Base-by-base conservation (phyloP, 2,888 invertebrate species). In the Oligia fasciuncula region DNA sequence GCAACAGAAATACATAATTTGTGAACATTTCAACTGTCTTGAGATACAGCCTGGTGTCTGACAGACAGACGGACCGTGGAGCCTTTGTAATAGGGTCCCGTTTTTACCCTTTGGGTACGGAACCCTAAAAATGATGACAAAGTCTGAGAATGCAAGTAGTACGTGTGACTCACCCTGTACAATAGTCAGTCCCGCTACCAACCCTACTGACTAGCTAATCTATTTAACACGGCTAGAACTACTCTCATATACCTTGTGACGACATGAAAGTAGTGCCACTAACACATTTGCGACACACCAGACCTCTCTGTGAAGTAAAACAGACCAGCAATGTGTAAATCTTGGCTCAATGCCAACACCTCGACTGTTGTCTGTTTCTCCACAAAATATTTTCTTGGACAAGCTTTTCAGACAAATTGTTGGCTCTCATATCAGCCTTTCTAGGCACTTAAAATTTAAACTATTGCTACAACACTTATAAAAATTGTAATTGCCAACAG, bases 281-380 rank as follows among this genome's bases (percentile, higher is more conserved):
- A 83, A 54, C 84, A 78, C n/a, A 49, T 80, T 84, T 68, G 40
- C 69, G 6, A 66, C 51, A 69, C 19, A 51, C 69, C 9, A 70
- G 66, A 84, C 54, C 62, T 80, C 60, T 80, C 6, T 43, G 23
- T 80, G 13, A 65, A 85, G 49, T 35, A 63, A 66, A 40, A 46
- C 29, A 80, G 73, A 49, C 68, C 11, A 17, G 19, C 49, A 23
- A 49, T 40, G 69, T 73, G 73, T n/a, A 85, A 71, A 84, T 80
- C 65, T 67, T 82, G 82, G 82, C 85, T 71, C 23, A 40, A n/a
- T 17, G 85, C 82, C 82, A 82, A 14, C 60, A 46, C 43, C 43
- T 51, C n/a, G 23, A 17, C 35, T 70, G 70, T 46, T 51, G 81
- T 71, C 62, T 84, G 84, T 66, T 67, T 49, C 67, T 57, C 23